These are phyloP conservation scores for Sthenelais limicola DNA, from an alignment of 2,888 invertebrate species.

Conservation along the genomic window DNA sequence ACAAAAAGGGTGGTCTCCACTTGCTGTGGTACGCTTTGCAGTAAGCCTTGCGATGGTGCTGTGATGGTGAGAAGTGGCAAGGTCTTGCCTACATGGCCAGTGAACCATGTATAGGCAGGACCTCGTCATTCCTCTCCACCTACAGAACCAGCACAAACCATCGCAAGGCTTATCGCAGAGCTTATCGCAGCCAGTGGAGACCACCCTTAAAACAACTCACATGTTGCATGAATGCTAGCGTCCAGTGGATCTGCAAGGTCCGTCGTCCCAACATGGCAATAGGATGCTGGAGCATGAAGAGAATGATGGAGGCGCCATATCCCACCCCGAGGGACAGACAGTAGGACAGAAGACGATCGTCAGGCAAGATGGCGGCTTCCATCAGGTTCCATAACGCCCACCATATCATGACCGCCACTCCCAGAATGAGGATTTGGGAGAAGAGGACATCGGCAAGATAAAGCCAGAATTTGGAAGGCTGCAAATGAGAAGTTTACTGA, in stretches of 20 bases:
- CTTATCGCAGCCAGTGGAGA: too few relatives aligned
- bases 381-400: constrained; percentile 36
- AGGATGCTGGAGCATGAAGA: constrained; percentile 29
- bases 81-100: too few relatives aligned
- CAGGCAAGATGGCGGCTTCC: constrained; percentile 27
- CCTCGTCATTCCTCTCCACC: too few relatives aligned
- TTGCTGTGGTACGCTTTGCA: too few relatives aligned
- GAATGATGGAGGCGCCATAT: constrained; percentile 8
- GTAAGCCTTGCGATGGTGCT: too few relatives aligned
- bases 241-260: neutral
- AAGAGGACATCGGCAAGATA: constrained; percentile 13
- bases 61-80: too few relatives aligned
- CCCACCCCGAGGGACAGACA: constrained; percentile 29
- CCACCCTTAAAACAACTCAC: neutral
- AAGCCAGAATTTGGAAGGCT: constrained; percentile 1
- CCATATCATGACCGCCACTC: constrained; percentile 33
- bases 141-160: too few relatives aligned
- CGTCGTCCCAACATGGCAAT: neutral
- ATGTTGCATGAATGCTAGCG: constrained; percentile 2
- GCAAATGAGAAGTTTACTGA: neutral
- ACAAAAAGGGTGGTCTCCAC: too few relatives aligned
- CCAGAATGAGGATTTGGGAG: constrained; percentile 18
- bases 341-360: constrained; percentile 19
- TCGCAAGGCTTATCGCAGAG: too few relatives aligned
- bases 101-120: too few relatives aligned